Evolutionary conservation across 2,888 invertebrate species (phyloP).

Genomic region (Acronicta alni): DNA sequence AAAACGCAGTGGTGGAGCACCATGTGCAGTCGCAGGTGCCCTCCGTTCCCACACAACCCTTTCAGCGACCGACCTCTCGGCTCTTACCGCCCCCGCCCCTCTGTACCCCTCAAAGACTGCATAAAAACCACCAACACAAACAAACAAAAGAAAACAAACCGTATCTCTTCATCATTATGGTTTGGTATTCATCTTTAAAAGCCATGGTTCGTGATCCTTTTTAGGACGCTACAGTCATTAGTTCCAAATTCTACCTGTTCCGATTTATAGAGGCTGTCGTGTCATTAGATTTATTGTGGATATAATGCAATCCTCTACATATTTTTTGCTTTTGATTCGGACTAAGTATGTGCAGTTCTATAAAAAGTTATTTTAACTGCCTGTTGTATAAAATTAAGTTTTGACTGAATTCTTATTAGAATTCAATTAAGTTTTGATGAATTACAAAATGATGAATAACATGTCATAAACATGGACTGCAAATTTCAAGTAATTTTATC

Average conservation of each 20-base stretch:
- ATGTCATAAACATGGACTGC: no score
- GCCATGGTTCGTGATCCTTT: slow-evolving; percentile 59
- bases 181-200: slow-evolving; percentile 34
- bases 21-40: slow-evolving; percentile 89
- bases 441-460: no score
- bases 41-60: slow-evolving; percentile 90
- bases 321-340: slow-evolving; percentile 79
- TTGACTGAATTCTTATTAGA: slow-evolving; percentile 32
- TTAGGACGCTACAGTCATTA: slow-evolving; percentile 68
- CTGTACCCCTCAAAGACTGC: slow-evolving; percentile 68
- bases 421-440: not conserved
- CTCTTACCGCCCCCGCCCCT: slow-evolving; percentile 68
- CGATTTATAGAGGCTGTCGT: slow-evolving; percentile 88
- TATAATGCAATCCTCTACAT: slow-evolving; percentile 85
- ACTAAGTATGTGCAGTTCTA: slow-evolving; percentile 65
- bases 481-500: no score
- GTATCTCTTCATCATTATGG: slow-evolving; percentile 23
- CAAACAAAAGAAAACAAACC: slow-evolving; percentile 48
- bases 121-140: slow-evolving; percentile 71
- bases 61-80: slow-evolving; percentile 80
- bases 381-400: slow-evolving; percentile 29
- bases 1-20: slow-evolving; percentile 83
- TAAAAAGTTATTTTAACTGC: slow-evolving; percentile 44
- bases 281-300: slow-evolving; percentile 89
- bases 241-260: slow-evolving; percentile 87